phyloP scores from a whole-genome alignment of 92 coral and sea anemone species.

The Porites evermanni region DNA sequence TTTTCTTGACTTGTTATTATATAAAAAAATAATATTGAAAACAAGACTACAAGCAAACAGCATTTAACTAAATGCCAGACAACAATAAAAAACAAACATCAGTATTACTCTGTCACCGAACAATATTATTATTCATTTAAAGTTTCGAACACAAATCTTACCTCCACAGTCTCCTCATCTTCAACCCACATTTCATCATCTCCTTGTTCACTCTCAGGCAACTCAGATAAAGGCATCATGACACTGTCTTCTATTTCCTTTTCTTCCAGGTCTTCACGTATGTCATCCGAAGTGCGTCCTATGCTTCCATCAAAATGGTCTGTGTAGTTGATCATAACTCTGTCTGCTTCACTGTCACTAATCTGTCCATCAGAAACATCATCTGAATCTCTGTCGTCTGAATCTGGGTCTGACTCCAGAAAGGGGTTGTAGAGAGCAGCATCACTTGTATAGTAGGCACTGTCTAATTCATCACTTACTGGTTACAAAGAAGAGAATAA shows the following conservation, averaged over 20 bases:
- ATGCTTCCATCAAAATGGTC: slow-evolving; percentile 33
- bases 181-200: slow-evolving; percentile 10
- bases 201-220: slow-evolving; percentile 78
- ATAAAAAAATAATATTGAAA: background rate
- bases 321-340: slow-evolving; percentile 43
- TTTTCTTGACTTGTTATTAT: background rate
- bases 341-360: slow-evolving; percentile 61
- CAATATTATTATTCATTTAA: background rate
- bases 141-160: background rate
- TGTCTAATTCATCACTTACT: slow-evolving; percentile 51
- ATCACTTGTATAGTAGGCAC: slow-evolving; percentile 52
- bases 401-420: slow-evolving; percentile 46
- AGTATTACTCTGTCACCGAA: too few species aligned
- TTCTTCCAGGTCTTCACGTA: slow-evolving; percentile 53
- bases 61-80: background rate
- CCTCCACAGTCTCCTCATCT: slow-evolving; percentile 32
- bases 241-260: background rate
- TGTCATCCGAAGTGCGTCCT: slow-evolving; percentile 37
- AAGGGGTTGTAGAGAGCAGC: slow-evolving; percentile 63
- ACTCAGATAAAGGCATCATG: slow-evolving; percentile 5
- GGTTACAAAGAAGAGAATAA: background rate
- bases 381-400: slow-evolving; percentile 31
- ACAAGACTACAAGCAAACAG: background rate
- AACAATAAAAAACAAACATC: background rate
- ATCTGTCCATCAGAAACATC: slow-evolving; percentile 42